Evolutionary conservation across 2,888 invertebrate genomes (phyloP), one percentile per base, ranked within the genome.

Genomic region (Platypus cylindrus): DNA sequence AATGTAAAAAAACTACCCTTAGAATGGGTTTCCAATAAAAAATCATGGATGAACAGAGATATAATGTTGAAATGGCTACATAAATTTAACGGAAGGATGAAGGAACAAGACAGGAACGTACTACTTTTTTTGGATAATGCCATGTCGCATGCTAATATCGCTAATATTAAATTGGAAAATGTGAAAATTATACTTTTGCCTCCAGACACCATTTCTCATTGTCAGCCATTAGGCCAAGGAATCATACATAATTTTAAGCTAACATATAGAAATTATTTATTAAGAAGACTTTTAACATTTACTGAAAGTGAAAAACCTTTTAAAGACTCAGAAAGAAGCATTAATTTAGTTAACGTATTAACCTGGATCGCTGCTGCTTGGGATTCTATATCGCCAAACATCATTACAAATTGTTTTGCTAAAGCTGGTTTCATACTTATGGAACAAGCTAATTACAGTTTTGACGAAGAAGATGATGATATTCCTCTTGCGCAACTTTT

Each of bases 91-190:
- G n/a, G 17, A 5, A 34, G 17, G 28, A 29, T 34, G 17, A 34
- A 34, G 12, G 28, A 11, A 17, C 28, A 34, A n/a, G n/a, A 28
- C 3, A 28, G 17, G 17, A 34, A 28, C 27, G 17, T 27, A 20
- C 17, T 28, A 34, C 28, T 34, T 27, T 29, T 34, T 34, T 20
- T 34, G 17, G 27, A 34, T 34, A 34, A 17, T 27, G 28, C 34
- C 27, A 34, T 11, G 17, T 34, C 34, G 8, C 27, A 28, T 14
- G n/a, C 15, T 9, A 23, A 32, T 24, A 32, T 13, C 24, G 32
- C 30, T 18, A n/a, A n/a, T n/a, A n/a, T n/a, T n/a, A n/a, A n/a
- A n/a, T n/a, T 30, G 20, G 30, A 30, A 11, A 18, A 18, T 30
- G 30, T 18, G 18, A 30, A 30, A 30, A 11, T 30, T 30, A 20